Percentiles rank a stretch among this genome's conserved stretches.
Evolutionary conservation across 2,797 vertebrate species (phyloP).

Genomic region (Manis crassicaudata): DNA sequence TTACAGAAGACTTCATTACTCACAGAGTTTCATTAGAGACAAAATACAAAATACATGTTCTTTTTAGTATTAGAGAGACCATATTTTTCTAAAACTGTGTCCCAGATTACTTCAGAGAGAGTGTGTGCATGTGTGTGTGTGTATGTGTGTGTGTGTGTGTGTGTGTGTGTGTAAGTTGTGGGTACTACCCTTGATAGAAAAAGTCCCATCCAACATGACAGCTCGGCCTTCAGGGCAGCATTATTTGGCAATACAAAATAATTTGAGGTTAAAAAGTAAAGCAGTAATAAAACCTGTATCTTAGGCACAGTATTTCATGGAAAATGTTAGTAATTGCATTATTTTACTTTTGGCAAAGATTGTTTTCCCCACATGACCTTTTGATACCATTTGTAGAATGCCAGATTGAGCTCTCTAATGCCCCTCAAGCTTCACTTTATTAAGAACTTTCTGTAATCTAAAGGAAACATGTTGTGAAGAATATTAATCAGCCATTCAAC

Average conservation of each 20-base stretch:
- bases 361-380: slow-evolving; percentile 14
- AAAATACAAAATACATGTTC: slow-evolving; percentile 5
- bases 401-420: background rate
- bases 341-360: slow-evolving; percentile 44
- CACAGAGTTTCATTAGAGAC: background rate
- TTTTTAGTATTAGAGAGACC: background rate
- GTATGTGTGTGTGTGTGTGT: no score
- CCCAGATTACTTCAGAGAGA: background rate
- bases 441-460: slow-evolving; percentile 56
- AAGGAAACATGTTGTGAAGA: slow-evolving; percentile 61
- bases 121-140: background rate
- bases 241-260: background rate
- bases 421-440: background rate
- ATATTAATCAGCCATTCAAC: slow-evolving; percentile 9
- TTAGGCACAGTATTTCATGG: background rate
- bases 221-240: background rate
- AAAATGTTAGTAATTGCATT: slow-evolving; percentile 1
- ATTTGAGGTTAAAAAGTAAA: slow-evolving; percentile 32
- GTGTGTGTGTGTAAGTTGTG: background rate
- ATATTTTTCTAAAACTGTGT: background rate
- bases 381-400: slow-evolving; percentile 22
- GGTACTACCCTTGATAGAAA: background rate
- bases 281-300: background rate
- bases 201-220: background rate
- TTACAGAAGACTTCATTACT: background rate